phyloP scores from a whole-genome alignment of 1,140 invertebrate species.

The Stratiolaelaps scimitus region DNA sequence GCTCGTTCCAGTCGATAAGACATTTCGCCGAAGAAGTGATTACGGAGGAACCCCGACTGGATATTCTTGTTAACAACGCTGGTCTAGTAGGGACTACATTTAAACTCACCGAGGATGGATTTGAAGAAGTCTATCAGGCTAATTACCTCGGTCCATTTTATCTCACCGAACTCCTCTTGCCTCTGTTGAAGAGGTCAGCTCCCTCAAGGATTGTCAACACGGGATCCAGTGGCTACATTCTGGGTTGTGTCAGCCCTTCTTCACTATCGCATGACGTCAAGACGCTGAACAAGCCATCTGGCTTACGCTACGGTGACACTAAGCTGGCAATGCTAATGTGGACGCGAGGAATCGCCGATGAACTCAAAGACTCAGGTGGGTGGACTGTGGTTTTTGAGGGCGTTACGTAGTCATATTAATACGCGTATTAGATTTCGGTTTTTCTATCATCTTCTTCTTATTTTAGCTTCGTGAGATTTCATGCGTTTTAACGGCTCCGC shows the following conservation, averaged over 20 bases:
- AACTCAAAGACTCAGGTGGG: constrained; percentile 57
- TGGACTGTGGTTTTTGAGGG: neutral
- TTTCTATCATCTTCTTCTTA: neutral
- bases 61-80: constrained; percentile 82
- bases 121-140: constrained; percentile 35
- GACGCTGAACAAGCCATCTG: neutral
- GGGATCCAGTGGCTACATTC: constrained; percentile 53
- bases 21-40: constrained; percentile 54
- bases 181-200: constrained; percentile 40
- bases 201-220: constrained; percentile 61
- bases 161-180: constrained; percentile 34
- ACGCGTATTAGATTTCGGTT: neutral
- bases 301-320: constrained; percentile 57
- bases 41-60: constrained; percentile 49
- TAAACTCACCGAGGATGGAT: constrained; percentile 35
- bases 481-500: neutral
- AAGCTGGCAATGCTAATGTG: constrained; percentile 84
- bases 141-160: constrained; percentile 38
- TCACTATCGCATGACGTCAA: neutral
- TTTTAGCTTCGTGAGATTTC: neutral
- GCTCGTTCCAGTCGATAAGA: constrained; percentile 56
- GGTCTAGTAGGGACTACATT: constrained; percentile 41
- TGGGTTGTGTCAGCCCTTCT: neutral
- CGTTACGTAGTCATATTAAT: neutral
- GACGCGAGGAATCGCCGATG: constrained; percentile 60